Evolutionary conservation across 1,140 invertebrate genomes (phyloP).

Genomic region (Cheumatopsyche charites): DNA sequence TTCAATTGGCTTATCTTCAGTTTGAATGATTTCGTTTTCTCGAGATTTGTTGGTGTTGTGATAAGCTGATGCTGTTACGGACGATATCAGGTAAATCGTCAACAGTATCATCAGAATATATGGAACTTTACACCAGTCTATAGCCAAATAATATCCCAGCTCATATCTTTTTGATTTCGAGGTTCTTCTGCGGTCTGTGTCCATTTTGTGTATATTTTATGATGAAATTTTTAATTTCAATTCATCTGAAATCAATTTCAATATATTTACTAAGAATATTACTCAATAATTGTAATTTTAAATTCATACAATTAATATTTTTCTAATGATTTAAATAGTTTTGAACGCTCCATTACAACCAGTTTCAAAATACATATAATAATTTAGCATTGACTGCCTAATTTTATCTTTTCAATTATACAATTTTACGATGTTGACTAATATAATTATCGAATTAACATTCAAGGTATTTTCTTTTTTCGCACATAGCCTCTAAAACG

Average conservation of each 20-base stretch:
- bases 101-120: neutral
- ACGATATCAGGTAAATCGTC: slow-evolving; percentile 5
- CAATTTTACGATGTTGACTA: too few relatives aligned
- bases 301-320: too few relatives aligned
- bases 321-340: too few relatives aligned
- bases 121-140: slow-evolving; percentile 7
- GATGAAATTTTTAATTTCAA: neutral
- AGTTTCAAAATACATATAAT: too few relatives aligned
- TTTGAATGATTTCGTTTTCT: neutral
- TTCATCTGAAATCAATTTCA: slow-evolving; percentile 6
- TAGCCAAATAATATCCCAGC: slow-evolving; percentile 7
- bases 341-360: too few relatives aligned
- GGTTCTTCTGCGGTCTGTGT: neutral
- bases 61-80: neutral
- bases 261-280: too few relatives aligned
- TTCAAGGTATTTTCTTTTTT: too few relatives aligned
- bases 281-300: too few relatives aligned
- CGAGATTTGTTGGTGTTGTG: neutral
- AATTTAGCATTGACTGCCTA: too few relatives aligned
- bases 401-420: too few relatives aligned
- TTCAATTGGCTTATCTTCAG: neutral
- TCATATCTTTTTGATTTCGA: slow-evolving; percentile 29
- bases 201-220: slow-evolving; percentile 17
- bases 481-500: too few relatives aligned
- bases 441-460: too few relatives aligned